A percentile compares a stretch with the other conserved stretches of the same genome.
These are phyloP conservation scores for Catamblyrhynchus diadema DNA, from an alignment of 2,797 vertebrate genomes.

Conservation along the genomic window DNA sequence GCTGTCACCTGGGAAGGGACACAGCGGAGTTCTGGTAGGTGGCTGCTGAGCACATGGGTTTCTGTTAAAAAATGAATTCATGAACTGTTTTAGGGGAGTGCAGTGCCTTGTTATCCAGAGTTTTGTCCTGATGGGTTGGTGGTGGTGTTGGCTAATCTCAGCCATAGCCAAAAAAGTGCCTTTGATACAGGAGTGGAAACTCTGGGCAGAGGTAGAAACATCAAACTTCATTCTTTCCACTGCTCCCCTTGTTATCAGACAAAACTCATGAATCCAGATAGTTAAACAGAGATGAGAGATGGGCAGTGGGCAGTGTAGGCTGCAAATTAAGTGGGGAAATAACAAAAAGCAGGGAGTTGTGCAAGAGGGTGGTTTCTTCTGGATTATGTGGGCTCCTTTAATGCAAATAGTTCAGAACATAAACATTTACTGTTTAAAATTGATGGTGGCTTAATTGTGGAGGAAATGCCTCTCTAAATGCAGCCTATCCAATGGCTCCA, in stretches of 20 bases:
- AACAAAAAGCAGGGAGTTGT: not conserved
- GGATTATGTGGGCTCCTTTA: not conserved
- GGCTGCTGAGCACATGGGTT: not conserved
- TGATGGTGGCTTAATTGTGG: not conserved
- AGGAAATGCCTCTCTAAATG: constrained; percentile 34
- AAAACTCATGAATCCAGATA: not conserved
- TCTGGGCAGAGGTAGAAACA: not conserved
- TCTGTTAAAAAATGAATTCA: not conserved
- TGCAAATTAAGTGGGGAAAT: not conserved
- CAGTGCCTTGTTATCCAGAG: not conserved
- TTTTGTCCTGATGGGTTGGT: not conserved
- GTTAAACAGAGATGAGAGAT: not conserved
- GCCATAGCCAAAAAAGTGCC: constrained; percentile 38
- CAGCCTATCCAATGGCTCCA: not conserved
- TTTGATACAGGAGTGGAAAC: constrained; percentile 39
- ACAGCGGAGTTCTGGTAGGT: not conserved
- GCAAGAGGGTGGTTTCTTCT: not conserved
- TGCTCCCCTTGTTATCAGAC: not conserved
- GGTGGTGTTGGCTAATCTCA: not conserved
- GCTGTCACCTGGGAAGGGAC: not conserved
- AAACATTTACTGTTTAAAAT: not conserved
- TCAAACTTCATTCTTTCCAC: not conserved
- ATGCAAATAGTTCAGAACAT: not conserved
- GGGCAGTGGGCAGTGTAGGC: not conserved
- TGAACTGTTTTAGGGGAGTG: not conserved